Base-by-base conservation (phyloP, 2,797 vertebrate genomes). In the Pangasius mekongensis region DNA sequence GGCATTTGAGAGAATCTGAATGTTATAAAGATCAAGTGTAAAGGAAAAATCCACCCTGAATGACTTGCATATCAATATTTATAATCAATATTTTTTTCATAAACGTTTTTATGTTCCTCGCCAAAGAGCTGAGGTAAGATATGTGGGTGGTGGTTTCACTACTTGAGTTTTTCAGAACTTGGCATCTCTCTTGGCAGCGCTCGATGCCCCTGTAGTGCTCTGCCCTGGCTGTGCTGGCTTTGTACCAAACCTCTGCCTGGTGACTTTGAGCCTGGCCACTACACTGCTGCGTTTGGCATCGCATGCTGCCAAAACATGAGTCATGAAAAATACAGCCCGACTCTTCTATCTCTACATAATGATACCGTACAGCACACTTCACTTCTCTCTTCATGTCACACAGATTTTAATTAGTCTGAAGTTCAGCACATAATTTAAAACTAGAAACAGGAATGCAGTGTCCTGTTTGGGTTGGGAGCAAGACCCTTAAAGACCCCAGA, bases 251-350 rank as follows among this genome's bases (percentile, higher is more conserved):
- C 91, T 89, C 91, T 91, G 86, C 89, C 84, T 71, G 78, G 86
- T 91, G 90, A 92, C 91, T 88, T 89, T 90, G 87, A 89, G 84
- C 86, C 67, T 87, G 76, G 82, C 58, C 87, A 87, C 86, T 91
- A 89, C 60, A 87, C 89, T 20, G 76, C 90, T 88, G 90, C 27
- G 85, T 18, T 89, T 92, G 71, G 89, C 89, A 86, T 80, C 69
- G 52, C 27, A 20, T 67, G 43, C 83, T 86, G 87, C 84, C 89
- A 89, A 81, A 73, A 76, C 49, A 71, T 90, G 89, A 92, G 89
- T 91, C 87, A 87, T 22, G 64, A 83, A 85, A 82, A 87, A 64
- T 77, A 85, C 83, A 64, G 54, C 71, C 71, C 43, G 83, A 87
- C 81, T 78, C 52, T 69, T 86, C 71, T 77, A n/a, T 80, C 60